Conservation (phyloP, 1,140 invertebrate genomes). For the Myzus persicae region DNA sequence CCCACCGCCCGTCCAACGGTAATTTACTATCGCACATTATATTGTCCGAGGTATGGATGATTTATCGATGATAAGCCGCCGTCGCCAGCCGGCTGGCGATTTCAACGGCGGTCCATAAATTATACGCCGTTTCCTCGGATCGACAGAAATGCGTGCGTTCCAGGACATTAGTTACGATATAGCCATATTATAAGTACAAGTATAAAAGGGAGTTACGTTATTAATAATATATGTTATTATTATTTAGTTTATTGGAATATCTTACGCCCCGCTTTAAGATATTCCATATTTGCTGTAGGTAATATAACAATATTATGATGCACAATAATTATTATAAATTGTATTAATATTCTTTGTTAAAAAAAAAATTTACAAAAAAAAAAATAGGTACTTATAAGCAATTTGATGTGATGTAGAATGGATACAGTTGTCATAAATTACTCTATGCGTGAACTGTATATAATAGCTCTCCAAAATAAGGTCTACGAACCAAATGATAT, state of each 20-base stretch:
- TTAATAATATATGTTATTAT: background rate
- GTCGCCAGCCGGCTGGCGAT: slow-evolving; percentile 19
- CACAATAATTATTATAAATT: background rate
- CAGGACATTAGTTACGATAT: slow-evolving; percentile 13
- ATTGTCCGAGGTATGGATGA: slow-evolving; percentile 30
- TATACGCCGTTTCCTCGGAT: slow-evolving; percentile 35
- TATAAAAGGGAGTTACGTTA: background rate
- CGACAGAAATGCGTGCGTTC: slow-evolving; percentile 21
- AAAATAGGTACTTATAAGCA: background rate
- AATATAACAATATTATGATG: background rate
- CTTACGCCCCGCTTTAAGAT: background rate
- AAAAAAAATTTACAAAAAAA: background rate
- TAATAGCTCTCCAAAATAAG: background rate
- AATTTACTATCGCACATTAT: slow-evolving; percentile 44
- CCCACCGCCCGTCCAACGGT: background rate
- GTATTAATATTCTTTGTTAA: background rate
- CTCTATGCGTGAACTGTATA: background rate
- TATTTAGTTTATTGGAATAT: slow-evolving; percentile 19
- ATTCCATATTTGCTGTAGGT: background rate
- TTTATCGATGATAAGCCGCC: slow-evolving; percentile 42
- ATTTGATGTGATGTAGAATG: background rate
- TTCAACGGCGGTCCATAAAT: slow-evolving; percentile 36
- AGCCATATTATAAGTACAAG: background rate
- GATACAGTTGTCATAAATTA: background rate
- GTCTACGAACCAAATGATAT: too few relatives aligned